Conservation (phyloP, 2,113 vertebrate genomes). For the Mystacornis crossleyi region DNA sequence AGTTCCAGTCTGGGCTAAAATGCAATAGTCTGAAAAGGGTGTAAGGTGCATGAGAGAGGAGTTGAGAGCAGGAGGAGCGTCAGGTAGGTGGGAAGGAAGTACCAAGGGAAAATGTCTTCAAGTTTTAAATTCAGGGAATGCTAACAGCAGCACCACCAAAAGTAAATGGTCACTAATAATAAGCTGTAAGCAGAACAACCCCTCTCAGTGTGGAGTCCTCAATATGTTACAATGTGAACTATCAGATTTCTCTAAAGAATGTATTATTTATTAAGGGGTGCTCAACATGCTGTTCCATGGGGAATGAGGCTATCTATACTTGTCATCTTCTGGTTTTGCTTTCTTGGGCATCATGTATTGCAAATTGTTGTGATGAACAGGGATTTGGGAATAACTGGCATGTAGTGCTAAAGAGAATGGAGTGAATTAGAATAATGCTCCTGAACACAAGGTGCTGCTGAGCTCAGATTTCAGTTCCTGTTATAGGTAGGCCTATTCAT, state of each 20-base stretch:
- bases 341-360: not conserved
- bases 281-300: fast-evolving
- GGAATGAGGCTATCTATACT: not conserved
- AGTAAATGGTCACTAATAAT: not conserved
- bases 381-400: not conserved
- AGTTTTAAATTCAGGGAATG: not conserved
- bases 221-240: too few species aligned
- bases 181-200: not conserved
- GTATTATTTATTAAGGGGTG: not conserved
- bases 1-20: not conserved
- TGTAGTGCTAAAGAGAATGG: not conserved
- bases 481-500: not conserved
- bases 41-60: not conserved
- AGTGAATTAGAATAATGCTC: not conserved
- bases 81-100: not conserved
- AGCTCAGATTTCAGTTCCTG: not conserved
- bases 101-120: not conserved
- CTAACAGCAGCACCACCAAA: not conserved
- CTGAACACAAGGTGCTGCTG: not conserved
- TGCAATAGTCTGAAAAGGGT: not conserved
- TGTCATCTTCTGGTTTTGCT: not conserved
- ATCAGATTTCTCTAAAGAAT: not conserved
- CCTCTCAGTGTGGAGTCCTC: fast-evolving
- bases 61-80: not conserved
- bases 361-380: not conserved